phyloP scores from a whole-genome alignment of 2,797 vertebrate species.

The Dryobates pubescens region DNA sequence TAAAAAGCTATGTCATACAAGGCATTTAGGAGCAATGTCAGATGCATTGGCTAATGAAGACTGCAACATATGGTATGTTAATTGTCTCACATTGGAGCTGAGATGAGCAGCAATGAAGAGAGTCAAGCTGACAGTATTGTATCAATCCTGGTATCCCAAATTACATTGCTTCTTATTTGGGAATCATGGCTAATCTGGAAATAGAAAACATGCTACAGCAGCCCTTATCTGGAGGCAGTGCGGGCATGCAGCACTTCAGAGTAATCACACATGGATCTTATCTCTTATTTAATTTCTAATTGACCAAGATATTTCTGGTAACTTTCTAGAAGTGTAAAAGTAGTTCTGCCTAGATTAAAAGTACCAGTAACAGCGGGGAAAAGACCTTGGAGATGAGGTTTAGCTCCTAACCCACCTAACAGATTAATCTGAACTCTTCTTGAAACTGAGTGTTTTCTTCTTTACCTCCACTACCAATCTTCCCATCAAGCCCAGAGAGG shows the following conservation, averaged over 20 bases:
- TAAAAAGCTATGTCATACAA: not conserved
- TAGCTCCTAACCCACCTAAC: not conserved
- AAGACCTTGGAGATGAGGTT: not conserved
- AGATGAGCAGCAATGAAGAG: not conserved
- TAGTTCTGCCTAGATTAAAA: not conserved
- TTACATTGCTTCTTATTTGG: not conserved
- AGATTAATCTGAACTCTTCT: not conserved
- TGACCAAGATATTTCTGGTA: not conserved
- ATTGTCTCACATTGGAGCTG: not conserved
- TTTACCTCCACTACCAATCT: not conserved
- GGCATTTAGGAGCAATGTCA: not conserved
- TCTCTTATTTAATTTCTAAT: not conserved
- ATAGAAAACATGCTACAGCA: not conserved
- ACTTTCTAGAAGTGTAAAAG: slow-evolving; percentile 10
- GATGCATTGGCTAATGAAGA: not conserved
- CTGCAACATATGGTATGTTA: not conserved
- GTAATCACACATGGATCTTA: not conserved
- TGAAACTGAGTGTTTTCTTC: not conserved
- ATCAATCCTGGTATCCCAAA: not conserved
- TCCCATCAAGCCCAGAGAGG: not conserved
- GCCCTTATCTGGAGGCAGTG: not conserved
- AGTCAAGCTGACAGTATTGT: not conserved
- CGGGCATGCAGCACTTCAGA: rapidly evolving
- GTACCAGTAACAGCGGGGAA: not conserved
- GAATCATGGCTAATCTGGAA: not conserved